Conservation (phyloP, 2,888 invertebrate genomes). For the Theristus sp. region DNA sequence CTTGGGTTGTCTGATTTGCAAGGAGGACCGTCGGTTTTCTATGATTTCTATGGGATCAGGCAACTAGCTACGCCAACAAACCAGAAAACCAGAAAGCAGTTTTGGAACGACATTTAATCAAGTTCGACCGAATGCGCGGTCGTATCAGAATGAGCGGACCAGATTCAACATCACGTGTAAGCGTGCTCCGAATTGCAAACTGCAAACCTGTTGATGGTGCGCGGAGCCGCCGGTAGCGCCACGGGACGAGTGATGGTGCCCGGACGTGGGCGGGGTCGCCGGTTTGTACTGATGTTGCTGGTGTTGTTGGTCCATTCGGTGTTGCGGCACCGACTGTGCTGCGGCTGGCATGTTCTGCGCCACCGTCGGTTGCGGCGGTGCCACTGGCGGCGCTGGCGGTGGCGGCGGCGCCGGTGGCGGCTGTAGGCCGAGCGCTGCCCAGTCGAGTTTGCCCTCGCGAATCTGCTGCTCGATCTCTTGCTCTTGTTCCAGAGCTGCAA, state of each 20-base stretch:
- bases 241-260: not conserved
- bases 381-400: not conserved
- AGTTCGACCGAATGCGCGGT: too few relatives aligned
- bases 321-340: not conserved
- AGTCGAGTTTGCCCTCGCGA: conserved; percentile 17
- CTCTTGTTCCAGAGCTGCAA: conserved; percentile 4
- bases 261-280: not conserved
- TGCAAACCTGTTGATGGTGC: too few relatives aligned
- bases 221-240: too few relatives aligned
- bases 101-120: too few relatives aligned
- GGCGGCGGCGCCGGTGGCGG: not conserved
- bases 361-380: not conserved
- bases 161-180: too few relatives aligned
- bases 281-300: not conserved
- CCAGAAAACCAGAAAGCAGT: too few relatives aligned
- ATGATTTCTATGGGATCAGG: too few relatives aligned
- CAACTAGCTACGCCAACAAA: too few relatives aligned
- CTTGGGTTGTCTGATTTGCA: too few relatives aligned
- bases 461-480: conserved; percentile 23
- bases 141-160: too few relatives aligned
- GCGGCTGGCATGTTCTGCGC: not conserved
- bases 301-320: not conserved
- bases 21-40: too few relatives aligned
- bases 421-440: not conserved
- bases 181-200: too few relatives aligned